phyloP scores from a whole-genome alignment of 2,113 vertebrate genomes.

The Salminus brasiliensis region DNA sequence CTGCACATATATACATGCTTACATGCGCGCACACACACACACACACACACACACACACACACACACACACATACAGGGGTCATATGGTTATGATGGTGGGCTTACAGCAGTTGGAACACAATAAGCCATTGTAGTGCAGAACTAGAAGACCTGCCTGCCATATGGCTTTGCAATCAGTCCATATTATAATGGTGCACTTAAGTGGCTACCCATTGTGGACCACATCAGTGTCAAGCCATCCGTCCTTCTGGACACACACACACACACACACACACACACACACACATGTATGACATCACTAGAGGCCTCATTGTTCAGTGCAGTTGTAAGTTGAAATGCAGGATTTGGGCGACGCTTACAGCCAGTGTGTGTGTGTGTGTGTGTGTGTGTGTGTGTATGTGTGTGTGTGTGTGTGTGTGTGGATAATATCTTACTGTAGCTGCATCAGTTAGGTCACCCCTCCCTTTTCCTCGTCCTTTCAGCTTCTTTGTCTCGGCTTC shows the following conservation, averaged over 20 bases:
- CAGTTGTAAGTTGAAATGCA: background rate
- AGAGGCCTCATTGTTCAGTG: background rate
- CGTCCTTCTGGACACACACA: conserved; percentile 35
- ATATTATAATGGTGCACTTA: conserved; percentile 63
- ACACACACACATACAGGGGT: conserved; percentile 11
- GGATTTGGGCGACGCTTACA: background rate
- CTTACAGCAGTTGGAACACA: conserved; percentile 63
- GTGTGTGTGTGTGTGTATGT: background rate
- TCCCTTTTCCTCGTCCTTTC: background rate
- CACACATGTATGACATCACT: conserved; percentile 39
- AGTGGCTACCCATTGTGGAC: conserved; percentile 51
- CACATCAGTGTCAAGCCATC: conserved; percentile 29
- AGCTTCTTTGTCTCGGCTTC: background rate
- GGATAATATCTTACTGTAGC: background rate
- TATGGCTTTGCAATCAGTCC: conserved; percentile 73
- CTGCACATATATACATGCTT: too few species aligned
- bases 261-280: background rate
- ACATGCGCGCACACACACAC: conserved; percentile 26
- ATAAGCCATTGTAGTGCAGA: conserved; percentile 73
- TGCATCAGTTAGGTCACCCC: background rate
- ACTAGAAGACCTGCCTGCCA: conserved; percentile 64
- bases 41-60: conserved; percentile 23
- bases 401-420: background rate
- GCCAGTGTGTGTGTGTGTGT: background rate
- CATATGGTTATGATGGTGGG: conserved; percentile 45